Base-by-base conservation (phyloP, 53 echinoderm and acorn worm genomes). In the Stichopus horrens region DNA sequence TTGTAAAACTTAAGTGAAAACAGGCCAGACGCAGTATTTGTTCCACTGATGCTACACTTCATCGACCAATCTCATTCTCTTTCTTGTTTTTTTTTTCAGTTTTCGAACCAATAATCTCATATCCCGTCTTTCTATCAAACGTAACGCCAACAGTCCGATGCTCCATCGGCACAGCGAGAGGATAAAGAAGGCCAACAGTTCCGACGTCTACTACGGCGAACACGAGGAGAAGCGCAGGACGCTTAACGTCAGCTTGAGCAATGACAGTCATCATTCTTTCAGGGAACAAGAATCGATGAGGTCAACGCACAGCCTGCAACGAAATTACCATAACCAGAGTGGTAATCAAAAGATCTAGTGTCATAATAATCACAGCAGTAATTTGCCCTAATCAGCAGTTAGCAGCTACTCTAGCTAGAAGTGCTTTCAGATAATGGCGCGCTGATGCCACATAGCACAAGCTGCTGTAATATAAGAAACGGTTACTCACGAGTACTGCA, bases 91-190 rank as follows among this genome's bases (percentile, higher is more conserved):
- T 85, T 8, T 74, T 52, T 90, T 83, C 85, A 96, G 97, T 92
- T 96, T 96, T 90, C 88, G 97, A 68, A 95, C 95, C 51, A 96
- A 95, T 90, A 96, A 92, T 76, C 92, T 96, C 71, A 96, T 96
- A 71, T 96, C 97, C 5, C 90, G 97, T 63, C 92, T 96, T 80
- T 96, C 97, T 83, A 96, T 96, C 89, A 96, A 96, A 89, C 92
- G 97, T 75, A 89, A 89, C 54, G 86, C 91, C 86, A 93, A 96
- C 87, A 92, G 94, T 56, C 93, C 95, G 9, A 93, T 94, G 95
- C 89, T 93, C 76, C 94, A 95, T 59, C 95, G 97, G n/a, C 94
- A 92, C 91, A 94, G 96, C 88, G 96, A 96, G 83, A 92, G 94
- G 52, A 83, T 93, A 74, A 94, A 94, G 76, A 94, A 94, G 79